Evolutionary conservation across 2,888 invertebrate species (phyloP).

Genomic region (Altica lythri): DNA sequence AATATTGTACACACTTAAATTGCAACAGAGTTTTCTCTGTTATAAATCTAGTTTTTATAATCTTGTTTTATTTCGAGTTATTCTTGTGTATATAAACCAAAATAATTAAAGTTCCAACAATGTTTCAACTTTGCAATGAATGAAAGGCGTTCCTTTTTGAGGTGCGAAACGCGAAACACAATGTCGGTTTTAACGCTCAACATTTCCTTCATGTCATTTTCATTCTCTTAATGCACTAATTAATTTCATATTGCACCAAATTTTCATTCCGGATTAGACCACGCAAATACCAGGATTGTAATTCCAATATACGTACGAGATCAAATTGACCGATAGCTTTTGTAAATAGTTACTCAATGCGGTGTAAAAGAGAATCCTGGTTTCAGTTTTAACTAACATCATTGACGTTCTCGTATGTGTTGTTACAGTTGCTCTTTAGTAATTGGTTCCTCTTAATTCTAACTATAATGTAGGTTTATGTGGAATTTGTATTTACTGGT

Average conservation of each 20-base stretch:
- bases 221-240: conserved; percentile 15
- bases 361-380: no score
- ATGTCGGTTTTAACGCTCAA: conserved; percentile 18
- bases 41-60: conserved; percentile 18
- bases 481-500: no score
- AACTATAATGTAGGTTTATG: no score
- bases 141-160: conserved; percentile 18
- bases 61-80: conserved; percentile 15
- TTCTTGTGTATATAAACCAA: conserved; percentile 12
- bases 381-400: no score
- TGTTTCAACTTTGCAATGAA: conserved; percentile 14
- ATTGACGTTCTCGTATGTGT: no score
- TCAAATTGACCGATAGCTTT: no score
- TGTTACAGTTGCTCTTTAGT: no score
- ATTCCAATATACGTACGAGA: no score
- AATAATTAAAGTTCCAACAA: conserved; percentile 22
- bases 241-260: conserved; percentile 13
- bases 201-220: conserved; percentile 10
- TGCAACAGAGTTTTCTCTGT: conserved; percentile 7
- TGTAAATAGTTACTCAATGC: no score
- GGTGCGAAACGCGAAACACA: conserved; percentile 19
- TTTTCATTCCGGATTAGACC: conserved; percentile 12
- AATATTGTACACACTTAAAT: no score
- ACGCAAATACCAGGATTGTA: no score
- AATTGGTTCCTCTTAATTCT: no score